Evolutionary conservation across 2,113 vertebrate genomes (phyloP), one percentile per base, ranked within the genome.

Genomic region (Bucco capensis): DNA sequence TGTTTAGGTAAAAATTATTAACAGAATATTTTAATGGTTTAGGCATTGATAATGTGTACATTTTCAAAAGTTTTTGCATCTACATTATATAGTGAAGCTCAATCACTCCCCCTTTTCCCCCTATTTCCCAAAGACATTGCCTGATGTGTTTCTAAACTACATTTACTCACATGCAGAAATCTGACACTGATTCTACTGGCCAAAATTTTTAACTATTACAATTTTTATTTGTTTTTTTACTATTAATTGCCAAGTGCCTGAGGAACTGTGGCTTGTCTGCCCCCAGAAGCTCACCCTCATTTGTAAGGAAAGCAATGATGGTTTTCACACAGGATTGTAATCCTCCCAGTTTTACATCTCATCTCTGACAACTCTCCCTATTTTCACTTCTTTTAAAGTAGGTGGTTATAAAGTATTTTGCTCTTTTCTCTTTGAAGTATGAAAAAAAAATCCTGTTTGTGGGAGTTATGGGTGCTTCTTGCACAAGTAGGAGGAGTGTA

Each of bases 11-110:
- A 85, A 92, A 92, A 64, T 83, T 81, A 73, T 76, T 80, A 94
- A 80, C 54, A 69, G 58, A 75, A 47, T 92, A 74, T 92, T 93
- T 82, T 79, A 76, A 61, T 92, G 93, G 75, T 95, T 96, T 74
- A 62, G 85, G 56, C 22, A 92, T 19, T 3, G 5, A 64, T 61
- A 65, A 73, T 44, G 38, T 83, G 27, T 46, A 70, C 18, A 4
- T 56, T 89, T 78, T 72, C 15, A 14, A 31, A 70, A 73, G 21
- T 12, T 28, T 72, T 94, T 70, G 42, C 38, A 77, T 91, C 57
- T 8, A 3, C 46, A 6, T 65, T 69, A 35, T 5, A 7, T 16
- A 9, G 22, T 37, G 44, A 27, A 57, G 50, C 22, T 65, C 27
- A 30, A 0, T 73, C 25, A 37, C 23, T 47, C 57, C 23, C 22